Percentiles rank a stretch among this genome's conserved stretches.
phyloP scores from a whole-genome alignment of 2,113 vertebrate species.

The Riparia riparia region DNA sequence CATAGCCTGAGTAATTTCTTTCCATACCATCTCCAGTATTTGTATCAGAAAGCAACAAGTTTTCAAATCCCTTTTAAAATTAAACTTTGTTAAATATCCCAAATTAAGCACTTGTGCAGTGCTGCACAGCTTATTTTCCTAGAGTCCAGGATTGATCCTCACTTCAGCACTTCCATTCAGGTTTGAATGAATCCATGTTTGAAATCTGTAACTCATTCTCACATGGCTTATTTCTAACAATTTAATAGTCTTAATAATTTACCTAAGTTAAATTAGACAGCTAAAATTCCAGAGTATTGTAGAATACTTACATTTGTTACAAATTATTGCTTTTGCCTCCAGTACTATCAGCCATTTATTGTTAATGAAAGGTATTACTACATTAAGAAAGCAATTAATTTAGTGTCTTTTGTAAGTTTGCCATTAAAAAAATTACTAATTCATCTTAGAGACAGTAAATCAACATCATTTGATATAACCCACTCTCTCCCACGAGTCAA shows the following conservation, averaged over 20 bases:
- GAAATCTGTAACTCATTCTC: neutral
- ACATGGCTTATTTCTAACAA: neutral
- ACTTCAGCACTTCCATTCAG: neutral
- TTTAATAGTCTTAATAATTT: slow-evolving; percentile 29
- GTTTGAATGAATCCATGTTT: neutral
- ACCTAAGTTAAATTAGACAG: neutral
- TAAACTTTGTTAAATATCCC: neutral
- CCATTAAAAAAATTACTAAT: slow-evolving; percentile 6
- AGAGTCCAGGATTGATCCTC: neutral
- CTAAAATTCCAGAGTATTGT: neutral
- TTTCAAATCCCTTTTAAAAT: neutral
- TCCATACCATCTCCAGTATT: neutral
- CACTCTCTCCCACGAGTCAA: neutral
- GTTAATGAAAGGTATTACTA: slow-evolving; percentile 27
- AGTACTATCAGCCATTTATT: slow-evolving; percentile 34
- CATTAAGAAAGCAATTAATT: slow-evolving; percentile 5
- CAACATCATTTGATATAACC: slow-evolving; percentile 2
- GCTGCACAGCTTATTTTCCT: neutral
- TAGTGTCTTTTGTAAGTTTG: neutral
- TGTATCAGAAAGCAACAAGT: neutral
- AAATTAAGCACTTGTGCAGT: neutral
- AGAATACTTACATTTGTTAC: slow-evolving; percentile 19
- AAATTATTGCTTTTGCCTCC: neutral
- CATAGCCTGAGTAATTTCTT: neutral
- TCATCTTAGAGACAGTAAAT: neutral